Base-by-base conservation (phyloP, 2,797 vertebrate genomes). In the Nasua narica region DNA sequence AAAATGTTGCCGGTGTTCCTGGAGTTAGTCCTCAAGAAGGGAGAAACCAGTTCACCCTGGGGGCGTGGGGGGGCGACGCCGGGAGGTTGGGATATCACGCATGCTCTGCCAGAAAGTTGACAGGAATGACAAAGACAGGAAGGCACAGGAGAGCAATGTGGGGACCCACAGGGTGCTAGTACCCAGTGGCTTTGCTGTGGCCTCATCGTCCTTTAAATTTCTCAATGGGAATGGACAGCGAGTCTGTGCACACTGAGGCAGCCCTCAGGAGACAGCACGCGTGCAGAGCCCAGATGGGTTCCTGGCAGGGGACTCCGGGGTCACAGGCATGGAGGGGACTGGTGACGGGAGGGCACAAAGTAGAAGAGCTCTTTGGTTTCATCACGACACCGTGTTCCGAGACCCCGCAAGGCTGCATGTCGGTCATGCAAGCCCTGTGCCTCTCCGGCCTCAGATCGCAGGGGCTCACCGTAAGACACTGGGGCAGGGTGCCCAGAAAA, bases 191-290 rank as follows among this genome's bases (percentile, higher is more conserved):
- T 48, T 37, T 67, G 50, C 87, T 43, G 23, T 32, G 82, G 52
- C 6, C 21, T 56, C 25, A 1, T n/a, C 6, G 5, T 70, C 60
- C 40, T 79, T 35, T 52, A 32, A 21, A 23, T 48, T 52, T 88
- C 67, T 82, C 89, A 67, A 5, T 91, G 79, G 60, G 56, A 12
- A 1, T 25, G 13, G 62, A 46, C 23, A 79, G 48, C 19, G 4
- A 4, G 9, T 29, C 25, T 0, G 0, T 7, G 35, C 21, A 6
- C 9, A 5, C 19, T 11, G 58, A 85, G 40, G 40, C 13, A 25
- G 32, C 32, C 58, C 74, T 87, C 8, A 32, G 78, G 4, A 23
- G 56, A 60, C n/a, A 81, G 87, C 52, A 4, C 60, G 35, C 43
- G 67, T 14, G 46, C 6, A 50, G 52, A 52, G 52, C 40, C 7